These are phyloP conservation scores for Mactromeris polynyma DNA, from an alignment of 2,888 invertebrate species.

Conservation along the genomic window DNA sequence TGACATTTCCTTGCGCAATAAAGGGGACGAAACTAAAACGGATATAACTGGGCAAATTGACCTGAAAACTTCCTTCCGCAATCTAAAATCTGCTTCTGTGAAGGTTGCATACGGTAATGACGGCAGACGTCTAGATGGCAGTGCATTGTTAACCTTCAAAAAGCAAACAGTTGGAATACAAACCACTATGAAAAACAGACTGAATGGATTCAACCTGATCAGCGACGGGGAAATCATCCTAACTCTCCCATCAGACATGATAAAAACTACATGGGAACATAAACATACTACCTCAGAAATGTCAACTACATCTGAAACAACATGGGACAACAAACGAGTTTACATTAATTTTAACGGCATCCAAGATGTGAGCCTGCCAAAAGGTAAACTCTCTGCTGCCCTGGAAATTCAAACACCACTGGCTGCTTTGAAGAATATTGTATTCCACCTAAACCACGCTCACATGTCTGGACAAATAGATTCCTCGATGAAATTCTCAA, in stretches of 20 bases:
- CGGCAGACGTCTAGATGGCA: conserved; percentile 55
- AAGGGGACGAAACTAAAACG: conserved; percentile 45
- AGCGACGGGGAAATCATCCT: conserved; percentile 75
- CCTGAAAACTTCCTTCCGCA: conserved; percentile 69
- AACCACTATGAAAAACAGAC: conserved; percentile 68
- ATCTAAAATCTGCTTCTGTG: conserved; percentile 53
- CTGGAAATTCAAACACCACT: conserved; percentile 72
- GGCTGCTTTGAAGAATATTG: conserved; percentile 58
- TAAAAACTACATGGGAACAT: conserved; percentile 75
- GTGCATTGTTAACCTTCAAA: conserved; percentile 51
- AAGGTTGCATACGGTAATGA: conserved; percentile 66
- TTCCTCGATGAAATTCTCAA: conserved; percentile 50
- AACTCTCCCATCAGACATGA: conserved; percentile 63
- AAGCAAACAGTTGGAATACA: conserved; percentile 62
- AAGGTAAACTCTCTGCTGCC: conserved; percentile 56
- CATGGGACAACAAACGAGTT: conserved; percentile 62
- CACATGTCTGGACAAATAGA: conserved; percentile 68
- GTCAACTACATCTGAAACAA: conserved; percentile 59
- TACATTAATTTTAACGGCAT: conserved; percentile 64
- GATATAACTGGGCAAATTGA: conserved; percentile 71
- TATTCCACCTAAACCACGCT: conserved; percentile 71
- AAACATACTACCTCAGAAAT: conserved; percentile 64
- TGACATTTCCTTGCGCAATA: conserved; percentile 68
- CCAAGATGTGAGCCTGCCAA: conserved; percentile 57
- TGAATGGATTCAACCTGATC: conserved; percentile 61